Conservation (phyloP, 1,140 invertebrate species). For the Drosophila pachea region DNA sequence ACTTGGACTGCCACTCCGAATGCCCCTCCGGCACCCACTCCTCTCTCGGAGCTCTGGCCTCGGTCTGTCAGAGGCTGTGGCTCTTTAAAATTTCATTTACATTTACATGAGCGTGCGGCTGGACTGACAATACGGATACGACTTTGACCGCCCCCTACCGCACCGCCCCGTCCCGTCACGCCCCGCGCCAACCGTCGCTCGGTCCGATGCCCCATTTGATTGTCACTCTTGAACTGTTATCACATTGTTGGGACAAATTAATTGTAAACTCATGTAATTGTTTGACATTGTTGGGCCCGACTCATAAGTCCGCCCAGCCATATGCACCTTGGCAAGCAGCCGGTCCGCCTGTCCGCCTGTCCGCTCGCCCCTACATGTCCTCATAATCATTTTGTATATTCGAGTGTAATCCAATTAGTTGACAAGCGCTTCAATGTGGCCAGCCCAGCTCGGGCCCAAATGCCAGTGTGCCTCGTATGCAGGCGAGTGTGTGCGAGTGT, state of each 20-base stretch:
- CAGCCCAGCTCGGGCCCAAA: background rate
- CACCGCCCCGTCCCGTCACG: background rate
- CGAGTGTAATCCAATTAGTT: conserved; percentile 59
- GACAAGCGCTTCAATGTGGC: conserved; percentile 50
- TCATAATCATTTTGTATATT: conserved; percentile 49
- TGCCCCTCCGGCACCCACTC: too few relatives aligned
- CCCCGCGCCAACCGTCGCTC: background rate
- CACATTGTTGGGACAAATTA: conserved; percentile 63
- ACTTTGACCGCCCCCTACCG: background rate
- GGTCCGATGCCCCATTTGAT: conserved; percentile 12
- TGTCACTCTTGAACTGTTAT: conserved; percentile 39
- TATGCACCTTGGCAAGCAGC: background rate
- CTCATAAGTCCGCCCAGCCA: conserved; percentile 17
- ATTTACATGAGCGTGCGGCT: conserved; percentile 34
- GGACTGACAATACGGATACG: conserved; percentile 6
- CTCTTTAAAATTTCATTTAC: conserved; percentile 34
- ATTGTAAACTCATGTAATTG: conserved; percentile 72
- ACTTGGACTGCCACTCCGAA: too few relatives aligned
- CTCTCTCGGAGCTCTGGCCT: background rate
- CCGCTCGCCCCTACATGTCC: too few relatives aligned
- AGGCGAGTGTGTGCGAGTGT: too few relatives aligned
- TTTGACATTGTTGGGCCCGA: conserved; percentile 55
- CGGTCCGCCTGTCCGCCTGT: too few relatives aligned
- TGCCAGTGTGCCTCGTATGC: background rate
- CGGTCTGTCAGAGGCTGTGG: background rate